These are phyloP conservation scores for Anagrus nilaparvatae DNA, from an alignment of 1,140 invertebrate species.

Conservation along the genomic window DNA sequence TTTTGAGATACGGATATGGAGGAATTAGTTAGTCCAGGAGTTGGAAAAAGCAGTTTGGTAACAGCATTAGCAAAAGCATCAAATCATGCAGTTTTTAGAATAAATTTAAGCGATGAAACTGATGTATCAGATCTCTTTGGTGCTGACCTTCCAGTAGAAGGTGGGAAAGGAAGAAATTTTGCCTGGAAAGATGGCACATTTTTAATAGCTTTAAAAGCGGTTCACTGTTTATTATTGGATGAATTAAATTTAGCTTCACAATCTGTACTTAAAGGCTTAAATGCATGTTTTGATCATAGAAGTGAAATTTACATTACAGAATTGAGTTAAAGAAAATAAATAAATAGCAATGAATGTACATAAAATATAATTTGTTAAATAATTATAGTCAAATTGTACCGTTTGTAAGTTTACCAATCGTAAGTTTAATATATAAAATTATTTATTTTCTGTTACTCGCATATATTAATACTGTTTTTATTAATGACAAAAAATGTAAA, in stretches of 20 bases:
- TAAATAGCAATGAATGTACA: too few species aligned
- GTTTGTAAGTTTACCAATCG: too few species aligned
- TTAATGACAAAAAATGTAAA: too few species aligned
- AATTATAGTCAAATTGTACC: too few species aligned
- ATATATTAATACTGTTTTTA: too few species aligned
- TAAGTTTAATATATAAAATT: too few species aligned
- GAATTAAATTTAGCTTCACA: conserved; percentile 98
- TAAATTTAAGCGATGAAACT: conserved; percentile 98
- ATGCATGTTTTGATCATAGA: conserved; percentile 96
- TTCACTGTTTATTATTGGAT: conserved; percentile 96
- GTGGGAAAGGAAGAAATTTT: conserved; percentile 74
- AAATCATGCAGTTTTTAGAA: conserved; percentile 74
- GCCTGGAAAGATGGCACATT: conserved; percentile 94
- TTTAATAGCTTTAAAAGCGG: conserved; percentile 80
- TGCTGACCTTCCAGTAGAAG: conserved; percentile 91
- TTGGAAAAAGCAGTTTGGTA: conserved; percentile 94
- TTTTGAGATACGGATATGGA: too few species aligned
- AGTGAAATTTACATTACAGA: conserved; percentile 95
- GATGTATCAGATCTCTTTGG: conserved; percentile 98
- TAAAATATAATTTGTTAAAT: too few species aligned
- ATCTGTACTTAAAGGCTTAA: conserved; percentile 94
- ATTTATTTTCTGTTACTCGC: too few species aligned
- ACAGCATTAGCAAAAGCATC: conserved; percentile 80
- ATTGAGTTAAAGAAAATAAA: conserved; percentile 60
- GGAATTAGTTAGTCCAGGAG: conserved; percentile 95